Conservation (phyloP, 2,797 vertebrate genomes). For the Distichodus sexfasciatus region DNA sequence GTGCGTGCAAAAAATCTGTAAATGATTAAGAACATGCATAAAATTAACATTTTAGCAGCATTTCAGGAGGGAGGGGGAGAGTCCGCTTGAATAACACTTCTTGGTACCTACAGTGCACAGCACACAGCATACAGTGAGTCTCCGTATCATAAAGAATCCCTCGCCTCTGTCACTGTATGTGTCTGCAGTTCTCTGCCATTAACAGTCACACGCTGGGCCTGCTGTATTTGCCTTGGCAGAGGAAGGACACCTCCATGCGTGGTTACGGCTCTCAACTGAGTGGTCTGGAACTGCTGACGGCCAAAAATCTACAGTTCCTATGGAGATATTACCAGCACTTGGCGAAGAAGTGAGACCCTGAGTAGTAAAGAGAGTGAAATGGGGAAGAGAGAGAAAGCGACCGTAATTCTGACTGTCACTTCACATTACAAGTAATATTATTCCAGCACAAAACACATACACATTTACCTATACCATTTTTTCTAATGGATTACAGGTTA, state of each 20-base stretch:
- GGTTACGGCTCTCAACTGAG: constrained; percentile 85
- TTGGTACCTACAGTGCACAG: background rate
- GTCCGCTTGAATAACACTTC: no score
- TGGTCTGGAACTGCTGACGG: constrained; percentile 88
- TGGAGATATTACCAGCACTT: constrained; percentile 88
- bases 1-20: no score
- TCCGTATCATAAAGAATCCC: constrained; percentile 16
- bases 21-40: no score
- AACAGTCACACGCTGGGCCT: constrained; percentile 81
- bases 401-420: constrained; percentile 91
- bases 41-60: no score
- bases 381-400: constrained; percentile 71
- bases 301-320: constrained; percentile 77
- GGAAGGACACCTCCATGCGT: constrained; percentile 77
- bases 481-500: constrained; percentile 78
- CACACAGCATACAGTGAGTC: background rate
- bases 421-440: constrained; percentile 85
- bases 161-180: constrained; percentile 38
- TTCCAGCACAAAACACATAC: constrained; percentile 73
- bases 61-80: no score
- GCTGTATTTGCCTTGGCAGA: constrained; percentile 87
- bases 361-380: constrained; percentile 40
- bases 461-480: constrained; percentile 56
- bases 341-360: constrained; percentile 66
- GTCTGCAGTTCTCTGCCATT: constrained; percentile 80